A percentile compares a stretch with the other conserved stretches of the same genome.
Conservation (phyloP, 2,113 vertebrate genomes). For the Microtus oregoni region DNA sequence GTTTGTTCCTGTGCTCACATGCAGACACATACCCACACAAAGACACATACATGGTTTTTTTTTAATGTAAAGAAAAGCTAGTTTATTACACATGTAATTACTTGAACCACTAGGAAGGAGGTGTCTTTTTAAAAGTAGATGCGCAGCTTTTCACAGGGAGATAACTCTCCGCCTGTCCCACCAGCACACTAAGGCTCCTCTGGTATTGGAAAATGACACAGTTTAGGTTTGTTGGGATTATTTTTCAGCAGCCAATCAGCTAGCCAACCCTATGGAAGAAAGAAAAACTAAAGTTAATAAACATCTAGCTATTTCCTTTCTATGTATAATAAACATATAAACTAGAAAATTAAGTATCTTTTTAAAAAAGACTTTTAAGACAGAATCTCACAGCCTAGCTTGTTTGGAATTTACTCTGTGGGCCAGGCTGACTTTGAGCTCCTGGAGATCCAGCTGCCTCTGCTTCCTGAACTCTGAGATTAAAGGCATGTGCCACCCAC, state of each 20-base stretch:
- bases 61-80: not conserved
- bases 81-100: constrained; percentile 55
- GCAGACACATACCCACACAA: not conserved
- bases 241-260: constrained; percentile 96
- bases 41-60: not conserved
- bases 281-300: constrained; percentile 59
- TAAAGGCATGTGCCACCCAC: not conserved
- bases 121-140: not conserved
- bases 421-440: not conserved
- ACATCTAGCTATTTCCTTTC: constrained; percentile 22
- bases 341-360: not conserved
- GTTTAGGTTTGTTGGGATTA: constrained; percentile 92
- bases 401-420: not conserved
- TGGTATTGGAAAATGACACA: constrained; percentile 75
- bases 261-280: constrained; percentile 91
- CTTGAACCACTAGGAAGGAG: constrained; percentile 30
- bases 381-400: not conserved
- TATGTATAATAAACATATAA: not conserved
- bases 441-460: not conserved
- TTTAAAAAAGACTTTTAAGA: not conserved
- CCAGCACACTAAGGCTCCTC: constrained; percentile 72
- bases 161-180: constrained; percentile 15
- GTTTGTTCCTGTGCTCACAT: not conserved
- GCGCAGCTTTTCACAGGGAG: not conserved
- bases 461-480: not conserved